Evolutionary conservation across 2,888 invertebrate genomes (phyloP).

Genomic region (Metopia argyrocephala): DNA sequence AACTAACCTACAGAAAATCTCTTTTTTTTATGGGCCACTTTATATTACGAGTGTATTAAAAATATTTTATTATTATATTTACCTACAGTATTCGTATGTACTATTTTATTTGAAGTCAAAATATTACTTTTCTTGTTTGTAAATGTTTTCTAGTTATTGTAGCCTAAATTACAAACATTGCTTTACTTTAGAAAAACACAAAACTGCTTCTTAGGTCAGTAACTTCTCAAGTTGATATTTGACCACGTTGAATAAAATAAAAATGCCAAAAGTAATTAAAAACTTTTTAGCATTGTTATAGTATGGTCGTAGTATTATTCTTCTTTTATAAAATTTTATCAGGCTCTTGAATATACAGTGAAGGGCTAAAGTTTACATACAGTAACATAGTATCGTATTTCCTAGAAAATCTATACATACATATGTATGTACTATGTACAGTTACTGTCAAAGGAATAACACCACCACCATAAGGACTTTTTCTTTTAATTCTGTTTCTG

Average conservation of each 20-base stretch:
- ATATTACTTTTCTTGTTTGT: neutral
- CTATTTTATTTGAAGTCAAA: neutral
- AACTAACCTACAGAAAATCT: too few species aligned
- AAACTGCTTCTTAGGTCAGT: conserved; percentile 55
- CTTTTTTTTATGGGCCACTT: too few species aligned
- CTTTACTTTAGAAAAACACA: conserved; percentile 14
- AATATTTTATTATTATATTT: too few species aligned
- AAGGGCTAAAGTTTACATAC: too few species aligned
- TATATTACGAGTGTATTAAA: too few species aligned
- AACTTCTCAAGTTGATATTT: conserved; percentile 57
- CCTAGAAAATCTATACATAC: too few species aligned
- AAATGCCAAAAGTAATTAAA: conserved; percentile 52
- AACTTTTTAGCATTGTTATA: conserved; percentile 50
- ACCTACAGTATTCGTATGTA: too few species aligned
- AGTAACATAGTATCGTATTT: too few species aligned
- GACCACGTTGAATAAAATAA: conserved; percentile 30
- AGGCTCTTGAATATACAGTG: conserved; percentile 23
- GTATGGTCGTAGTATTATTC: neutral
- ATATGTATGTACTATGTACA: neutral
- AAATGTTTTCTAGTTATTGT: conserved; percentile 25
- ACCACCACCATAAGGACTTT: too few species aligned
- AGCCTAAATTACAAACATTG: conserved; percentile 38
- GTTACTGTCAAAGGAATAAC: too few species aligned
- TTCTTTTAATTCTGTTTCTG: conserved; percentile 1
- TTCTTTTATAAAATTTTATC: neutral